Evolutionary conservation across 2,888 invertebrate genomes (phyloP), one percentile per base, ranked within the genome.

Genomic region (Mycalesis mineus): DNA sequence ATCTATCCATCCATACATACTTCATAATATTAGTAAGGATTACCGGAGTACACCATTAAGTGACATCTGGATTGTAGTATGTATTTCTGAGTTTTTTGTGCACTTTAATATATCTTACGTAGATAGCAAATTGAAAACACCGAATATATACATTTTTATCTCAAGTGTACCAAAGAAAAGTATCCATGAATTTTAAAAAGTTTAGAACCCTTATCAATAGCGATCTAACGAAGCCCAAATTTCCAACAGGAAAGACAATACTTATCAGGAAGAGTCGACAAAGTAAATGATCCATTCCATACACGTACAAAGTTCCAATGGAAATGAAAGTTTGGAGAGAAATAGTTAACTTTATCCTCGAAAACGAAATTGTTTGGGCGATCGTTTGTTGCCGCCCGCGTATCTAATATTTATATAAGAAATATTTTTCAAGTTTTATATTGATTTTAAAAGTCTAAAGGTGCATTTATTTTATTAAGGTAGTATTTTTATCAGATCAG

Each of bases 291-390:
- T 48, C 51, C 31, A 61, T 61, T 58, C 50, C 7, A 29, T 22
- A 37, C 61, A 56, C 58, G 61, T 56, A 28, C 22, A 15, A 49
- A 61, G 45, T 58, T 61, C 42, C 39, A 13, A 31, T 49, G 54
- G 44, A 56, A 41, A 57, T 53, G 56, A 56, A 61, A 61, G 55
- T 56, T 58, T 15, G 14, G 5, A 28, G 15, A 40, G 37, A 56
- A 56, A 50, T 50, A 55, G 55, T 49, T 42, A 42, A 42, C 42
- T 33, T 29, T 60, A 55, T 49, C 40, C 52, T 44, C 33, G 13
- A 58, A 58, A 55, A 52, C 48, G 53, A 53, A 50, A 48, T 53
- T 61, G 55, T 53, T 58, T 49, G 49, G 52, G 37, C 36, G 52
- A 55, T 56, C 48, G 49, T 49, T 53, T 56, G 49, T 28, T 53